Evolutionary conservation across 2,113 vertebrate genomes (phyloP).

Genomic region (Megaceryle torquata): DNA sequence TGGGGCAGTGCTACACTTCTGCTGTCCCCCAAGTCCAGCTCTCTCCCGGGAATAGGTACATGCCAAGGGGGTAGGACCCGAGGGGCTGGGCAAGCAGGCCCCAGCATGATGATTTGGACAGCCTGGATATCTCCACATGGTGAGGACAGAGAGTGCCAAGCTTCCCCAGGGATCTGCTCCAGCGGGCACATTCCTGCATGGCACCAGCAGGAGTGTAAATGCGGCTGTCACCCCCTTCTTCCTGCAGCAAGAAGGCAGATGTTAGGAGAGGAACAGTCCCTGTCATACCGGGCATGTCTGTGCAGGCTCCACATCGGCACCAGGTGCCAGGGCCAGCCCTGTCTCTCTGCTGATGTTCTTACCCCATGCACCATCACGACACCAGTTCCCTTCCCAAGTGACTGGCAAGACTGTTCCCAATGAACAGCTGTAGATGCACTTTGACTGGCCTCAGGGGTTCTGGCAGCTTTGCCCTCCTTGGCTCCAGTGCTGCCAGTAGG

Average conservation of each 20-base stretch:
- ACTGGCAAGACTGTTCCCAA: not conserved
- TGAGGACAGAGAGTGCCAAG: not conserved
- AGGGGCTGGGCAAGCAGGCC: not conserved
- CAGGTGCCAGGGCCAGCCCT: not conserved
- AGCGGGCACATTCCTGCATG: not conserved
- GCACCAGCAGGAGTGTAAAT: not conserved
- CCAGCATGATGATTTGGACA: fast-evolving
- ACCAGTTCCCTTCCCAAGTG: not conserved
- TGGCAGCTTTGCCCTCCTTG: not conserved
- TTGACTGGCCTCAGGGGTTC: not conserved
- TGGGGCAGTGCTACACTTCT: not conserved
- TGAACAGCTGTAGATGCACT: fast-evolving
- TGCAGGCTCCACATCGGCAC: not conserved
- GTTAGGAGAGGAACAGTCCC: not conserved
- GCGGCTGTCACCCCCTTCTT: not conserved
- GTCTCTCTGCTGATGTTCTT: not conserved
- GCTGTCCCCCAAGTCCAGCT: not conserved
- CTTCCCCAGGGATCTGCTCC: not conserved
- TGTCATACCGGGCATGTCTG: not conserved
- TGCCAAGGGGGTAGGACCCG: not conserved
- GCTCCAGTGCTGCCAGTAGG: not conserved
- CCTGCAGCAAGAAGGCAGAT: not conserved
- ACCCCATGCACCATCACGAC: fast-evolving
- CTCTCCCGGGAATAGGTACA: not conserved
- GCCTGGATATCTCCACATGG: not conserved